phyloP scores from a whole-genome alignment of 2,113 vertebrate species.

The Macroglossus sobrinus region DNA sequence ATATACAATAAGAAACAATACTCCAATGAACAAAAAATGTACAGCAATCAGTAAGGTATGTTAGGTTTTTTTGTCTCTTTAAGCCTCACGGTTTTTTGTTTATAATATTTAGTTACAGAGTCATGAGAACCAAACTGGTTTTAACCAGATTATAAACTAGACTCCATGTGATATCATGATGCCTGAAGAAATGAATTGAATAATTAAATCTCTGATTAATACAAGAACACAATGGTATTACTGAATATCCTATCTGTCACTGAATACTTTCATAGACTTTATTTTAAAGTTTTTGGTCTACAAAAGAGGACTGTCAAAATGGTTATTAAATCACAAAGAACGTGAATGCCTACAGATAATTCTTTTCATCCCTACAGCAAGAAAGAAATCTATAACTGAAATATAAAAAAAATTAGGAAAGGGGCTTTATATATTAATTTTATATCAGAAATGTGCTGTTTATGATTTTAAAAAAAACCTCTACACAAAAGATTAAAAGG shows the following conservation, averaged over 20 bases:
- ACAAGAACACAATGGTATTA: neutral
- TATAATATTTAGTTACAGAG: neutral
- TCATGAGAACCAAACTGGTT: conserved; percentile 14
- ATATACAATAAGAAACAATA: neutral
- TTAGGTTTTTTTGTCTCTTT: neutral
- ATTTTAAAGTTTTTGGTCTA: conserved; percentile 39
- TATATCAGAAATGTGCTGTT: neutral
- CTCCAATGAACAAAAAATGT: neutral
- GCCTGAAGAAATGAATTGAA: conserved; percentile 39
- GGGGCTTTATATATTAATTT: conserved; percentile 17
- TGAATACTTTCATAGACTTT: conserved; percentile 40
- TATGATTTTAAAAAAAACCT: neutral
- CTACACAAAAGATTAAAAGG: neutral
- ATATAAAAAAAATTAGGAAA: conserved; percentile 28
- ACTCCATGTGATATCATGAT: conserved; percentile 34
- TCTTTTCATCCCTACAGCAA: neutral
- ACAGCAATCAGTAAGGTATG: neutral
- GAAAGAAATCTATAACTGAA: conserved; percentile 41
- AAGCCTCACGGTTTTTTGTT: neutral
- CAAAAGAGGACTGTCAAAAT: conserved; percentile 49
- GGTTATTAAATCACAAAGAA: conserved; percentile 37
- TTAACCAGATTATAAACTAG: conserved; percentile 37
- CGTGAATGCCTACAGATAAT: neutral
- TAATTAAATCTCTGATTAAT: conserved; percentile 64
- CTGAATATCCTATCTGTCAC: neutral